phyloP scores from a whole-genome alignment of 2,888 invertebrate species.

The Phyto melanocephala region DNA sequence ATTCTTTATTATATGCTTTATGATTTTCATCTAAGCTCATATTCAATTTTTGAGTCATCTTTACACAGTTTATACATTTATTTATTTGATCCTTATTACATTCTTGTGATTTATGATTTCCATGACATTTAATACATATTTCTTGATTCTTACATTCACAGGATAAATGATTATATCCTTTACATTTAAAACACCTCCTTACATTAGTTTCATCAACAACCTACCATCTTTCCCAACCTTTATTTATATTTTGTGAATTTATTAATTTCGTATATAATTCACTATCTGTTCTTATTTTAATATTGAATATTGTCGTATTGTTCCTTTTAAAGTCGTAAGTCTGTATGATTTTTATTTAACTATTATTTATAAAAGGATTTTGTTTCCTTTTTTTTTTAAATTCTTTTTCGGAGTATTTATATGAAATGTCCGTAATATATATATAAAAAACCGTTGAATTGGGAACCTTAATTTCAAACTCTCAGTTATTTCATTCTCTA shows the following conservation, averaged over 20 bases:
- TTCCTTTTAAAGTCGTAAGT: background rate
- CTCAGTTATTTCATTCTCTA: background rate
- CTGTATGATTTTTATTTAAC: background rate
- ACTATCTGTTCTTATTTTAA: background rate
- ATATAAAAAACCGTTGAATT: background rate
- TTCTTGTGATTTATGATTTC: background rate
- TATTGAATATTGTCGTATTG: background rate
- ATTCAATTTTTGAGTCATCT: background rate
- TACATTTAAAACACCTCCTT: background rate
- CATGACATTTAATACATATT: background rate
- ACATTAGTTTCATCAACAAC: background rate
- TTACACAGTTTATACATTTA: background rate
- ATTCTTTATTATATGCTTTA: too few species aligned
- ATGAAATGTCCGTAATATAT: background rate
- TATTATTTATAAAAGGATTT: background rate
- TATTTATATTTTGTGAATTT: background rate
- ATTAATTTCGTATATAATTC: background rate
- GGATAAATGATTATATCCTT: background rate
- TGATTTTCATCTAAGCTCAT: background rate
- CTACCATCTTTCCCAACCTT: slow-evolving; percentile 14
- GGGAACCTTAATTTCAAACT: background rate
- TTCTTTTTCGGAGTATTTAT: background rate
- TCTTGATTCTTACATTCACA: background rate
- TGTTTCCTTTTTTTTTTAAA: background rate
- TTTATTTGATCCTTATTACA: background rate